Base-by-base conservation (phyloP, 2,888 invertebrate genomes). In the Oligia strigilis region DNA sequence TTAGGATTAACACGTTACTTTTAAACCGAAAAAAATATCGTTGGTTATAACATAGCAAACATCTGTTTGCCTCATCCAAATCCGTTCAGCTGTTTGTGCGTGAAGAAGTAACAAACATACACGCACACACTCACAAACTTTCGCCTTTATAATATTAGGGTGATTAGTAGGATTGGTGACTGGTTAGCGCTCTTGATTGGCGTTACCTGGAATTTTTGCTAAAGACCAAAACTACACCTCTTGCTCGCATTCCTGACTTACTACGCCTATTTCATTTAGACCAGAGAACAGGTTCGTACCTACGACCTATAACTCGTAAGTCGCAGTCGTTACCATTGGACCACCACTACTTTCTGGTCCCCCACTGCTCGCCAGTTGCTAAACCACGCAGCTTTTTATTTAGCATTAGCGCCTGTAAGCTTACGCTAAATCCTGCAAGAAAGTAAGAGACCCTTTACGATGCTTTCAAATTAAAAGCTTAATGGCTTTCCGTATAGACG, bases 381-480 rank as follows among this genome's bases (percentile, higher is more conserved):
- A 55, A 55, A 11, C 14, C 4, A 29, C 3, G 1, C 11, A 6
- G 6, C 1, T 71, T 46, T 29, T 46, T 23, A 17, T n/a, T 49
- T 11, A 36, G 2, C 11, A 49, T n/a, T 8, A 36, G 70, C 23
- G 6, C 5, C 36, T 6, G 17, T 14, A 29, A 43, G 2, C 13
- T 29, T 67, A 49, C 13, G 14, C 9, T 43, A n/a, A 43, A 23
- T 78, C 6, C 43, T 52, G 23, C 13, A 52, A 43, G 40, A 17
- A 65, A 55, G 29, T 78, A 78, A 69, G 13, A 69, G 13, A 78
- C 19, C 23, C 13, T 64, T n/a, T 43, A 67, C 62, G 55, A 71
- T 29, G 55, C n/a, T 70, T 73, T 78, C 36, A 86, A n/a, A 78
- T 83, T 80, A 71, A 66, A 75, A 62, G 19, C 58, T 78, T 71